Conservation (phyloP, 2,797 vertebrate genomes). For the Sparus aurata region DNA sequence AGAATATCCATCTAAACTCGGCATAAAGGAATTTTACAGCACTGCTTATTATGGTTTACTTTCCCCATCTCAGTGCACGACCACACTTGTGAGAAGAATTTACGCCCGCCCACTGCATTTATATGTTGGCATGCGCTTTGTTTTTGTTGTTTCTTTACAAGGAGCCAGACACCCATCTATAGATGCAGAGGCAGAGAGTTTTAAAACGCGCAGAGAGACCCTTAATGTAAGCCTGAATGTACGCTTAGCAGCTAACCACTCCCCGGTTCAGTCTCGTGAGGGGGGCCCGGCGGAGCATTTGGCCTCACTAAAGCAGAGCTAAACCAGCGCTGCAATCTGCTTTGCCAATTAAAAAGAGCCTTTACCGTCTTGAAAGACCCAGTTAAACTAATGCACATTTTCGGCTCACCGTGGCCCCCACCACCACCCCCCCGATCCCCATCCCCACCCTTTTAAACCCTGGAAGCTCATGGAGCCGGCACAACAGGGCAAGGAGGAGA, state of each 20-base stretch:
- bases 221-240: background rate
- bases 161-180: conserved; percentile 43
- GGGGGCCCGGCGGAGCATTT: conserved; percentile 30
- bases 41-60: conserved; percentile 41
- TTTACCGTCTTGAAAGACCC: conserved; percentile 58
- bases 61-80: conserved; percentile 45
- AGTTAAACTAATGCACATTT: conserved; percentile 68
- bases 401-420: conserved; percentile 30
- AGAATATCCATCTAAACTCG: conserved; percentile 30
- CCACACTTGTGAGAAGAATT: conserved; percentile 44
- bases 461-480: conserved; percentile 28
- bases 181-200: conserved; percentile 30
- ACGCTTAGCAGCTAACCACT: conserved; percentile 29
- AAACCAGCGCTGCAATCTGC: conserved; percentile 54
- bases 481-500: conserved; percentile 28
- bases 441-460: conserved; percentile 29
- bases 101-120: conserved; percentile 56
- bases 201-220: conserved; percentile 32
- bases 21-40: conserved; percentile 23
- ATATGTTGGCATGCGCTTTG: conserved; percentile 61
- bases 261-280: conserved; percentile 38
- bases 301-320: conserved; percentile 50
- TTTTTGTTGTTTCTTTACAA: conserved; percentile 69
- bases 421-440: too few relatives aligned
- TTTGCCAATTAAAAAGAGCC: conserved; percentile 70